A percentile compares a stretch with the other conserved stretches of the same genome.
Evolutionary conservation across 2,888 invertebrate species (phyloP).

Genomic region (Epinotia brunnichana): DNA sequence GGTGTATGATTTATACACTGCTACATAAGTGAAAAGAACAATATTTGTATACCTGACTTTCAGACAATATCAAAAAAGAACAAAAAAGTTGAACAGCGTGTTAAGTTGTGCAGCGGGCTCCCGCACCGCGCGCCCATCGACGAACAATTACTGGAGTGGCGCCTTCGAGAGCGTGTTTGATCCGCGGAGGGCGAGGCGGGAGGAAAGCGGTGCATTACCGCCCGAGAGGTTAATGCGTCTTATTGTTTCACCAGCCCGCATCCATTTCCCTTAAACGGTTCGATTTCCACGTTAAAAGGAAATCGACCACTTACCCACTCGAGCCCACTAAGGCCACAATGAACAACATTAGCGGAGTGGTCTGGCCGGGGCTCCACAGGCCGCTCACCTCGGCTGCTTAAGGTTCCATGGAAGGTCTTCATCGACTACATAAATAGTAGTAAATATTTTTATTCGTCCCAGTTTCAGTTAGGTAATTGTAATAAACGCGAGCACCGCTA

Average conservation of each 20-base stretch:
- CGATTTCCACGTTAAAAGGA: slow-evolving; percentile 31
- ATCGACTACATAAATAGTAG: too few species aligned
- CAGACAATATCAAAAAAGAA: background rate
- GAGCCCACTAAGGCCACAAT: slow-evolving; percentile 36
- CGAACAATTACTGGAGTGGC: slow-evolving; percentile 39
- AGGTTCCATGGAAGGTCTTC: too few species aligned
- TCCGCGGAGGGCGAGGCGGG: slow-evolving; percentile 32
- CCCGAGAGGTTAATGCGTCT: slow-evolving; percentile 40
- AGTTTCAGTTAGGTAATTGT: too few species aligned
- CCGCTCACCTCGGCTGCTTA: too few species aligned
- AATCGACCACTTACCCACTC: slow-evolving; percentile 39
- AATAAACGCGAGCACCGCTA: too few species aligned
- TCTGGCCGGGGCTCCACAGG: background rate
- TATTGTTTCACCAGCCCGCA: slow-evolving; percentile 39
- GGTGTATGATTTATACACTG: background rate
- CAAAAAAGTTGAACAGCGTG: background rate
- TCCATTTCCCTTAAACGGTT: slow-evolving; percentile 41
- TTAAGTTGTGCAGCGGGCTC: background rate
- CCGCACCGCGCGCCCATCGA: slow-evolving; percentile 19
- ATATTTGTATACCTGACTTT: background rate
- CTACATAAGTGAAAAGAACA: background rate
- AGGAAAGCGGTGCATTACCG: slow-evolving; percentile 32
- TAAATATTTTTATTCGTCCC: too few species aligned
- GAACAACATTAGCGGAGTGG: slow-evolving; percentile 14
- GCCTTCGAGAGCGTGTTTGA: slow-evolving; percentile 38